Base-by-base conservation (phyloP, 2,888 invertebrate species). In the Orchestes rusci region DNA sequence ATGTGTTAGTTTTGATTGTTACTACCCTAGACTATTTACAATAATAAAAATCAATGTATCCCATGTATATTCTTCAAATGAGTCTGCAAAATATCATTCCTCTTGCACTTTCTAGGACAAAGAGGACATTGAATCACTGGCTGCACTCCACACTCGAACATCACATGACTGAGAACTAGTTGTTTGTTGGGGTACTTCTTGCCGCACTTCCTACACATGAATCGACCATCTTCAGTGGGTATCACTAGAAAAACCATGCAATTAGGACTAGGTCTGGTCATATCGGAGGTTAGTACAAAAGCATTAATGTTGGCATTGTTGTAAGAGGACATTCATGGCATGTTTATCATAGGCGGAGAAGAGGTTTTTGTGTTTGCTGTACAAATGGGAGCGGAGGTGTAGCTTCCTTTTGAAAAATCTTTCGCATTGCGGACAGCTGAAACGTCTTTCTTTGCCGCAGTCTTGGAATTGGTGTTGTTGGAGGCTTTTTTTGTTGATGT, bases 361-460 rank as follows among this genome's bases (percentile, higher is more conserved):
- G 13, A 13, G 31, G 7, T 29, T 29, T 7, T 19, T 39, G 34
- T 58, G 55, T 39, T 38, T 48, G 19, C 54, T 48, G 38, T 39
- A 16, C 4, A 55, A 33, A 36, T 59, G 59, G 19, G 44, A 48
- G 20, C 52, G 51, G 2, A 58, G 41, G 33, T 57, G 52, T 28
- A 55, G 53, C 39, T 45, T 50, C 41, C 60, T 50, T 46, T 55
- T 59, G 43, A 58, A 58, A n/a, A 48, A 50, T 19, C 46, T 41
- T 4, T 28, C 16, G 42, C 60, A 60, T 12, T 48, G 37, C 4
- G 35, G n/a, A 34, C 60, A 60, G 2, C 51, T 47, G 39, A 59
- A 62, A 17, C 55, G 54, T 39, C 61, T 61, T 17, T 59, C 56
- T 45, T 62, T 63, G 19, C 65, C 66, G 41, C 67, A 67, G 36